Evolutionary conservation across 1,140 invertebrate species (phyloP), one percentile per base, ranked within the genome.

Genomic region (Anastatus disparis): DNA sequence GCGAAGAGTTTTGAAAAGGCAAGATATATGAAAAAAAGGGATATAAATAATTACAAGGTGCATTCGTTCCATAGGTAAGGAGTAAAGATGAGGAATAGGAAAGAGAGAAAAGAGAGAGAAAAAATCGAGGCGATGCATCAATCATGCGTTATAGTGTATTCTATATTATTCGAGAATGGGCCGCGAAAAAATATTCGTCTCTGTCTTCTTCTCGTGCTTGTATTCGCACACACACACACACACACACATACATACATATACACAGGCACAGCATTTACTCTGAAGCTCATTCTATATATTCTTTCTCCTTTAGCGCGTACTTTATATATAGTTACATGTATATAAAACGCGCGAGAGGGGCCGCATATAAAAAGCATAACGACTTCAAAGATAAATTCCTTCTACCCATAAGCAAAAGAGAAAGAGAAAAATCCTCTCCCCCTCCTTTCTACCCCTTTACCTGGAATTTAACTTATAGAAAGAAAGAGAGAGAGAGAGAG

Each of bases 391-490:
- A 78, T 81, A 81, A 79, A 81, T 81, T 81, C 79, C 77, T 78
- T 74, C 75, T 75, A 75, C 35, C n/a, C n/a, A n/a, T n/a, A n/a
- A n/a, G n/a, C n/a, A n/a, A n/a, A n/a, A 31, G 15, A 24, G 42
- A 70, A 76, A 80, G 77, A 76, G 74, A n/a, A n/a, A n/a, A n/a
- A n/a, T n/a, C n/a, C n/a, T n/a, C n/a, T n/a, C n/a, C n/a, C n/a
- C n/a, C n/a, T n/a, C n/a, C n/a, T n/a, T n/a, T n/a, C n/a, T n/a
- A n/a, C n/a, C n/a, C n/a, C 79, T 78, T 81, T 81, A 83, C 81
- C 81, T 82, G 81, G 80, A 83, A 84, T 82, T 79, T 78, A 78
- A 81, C 80, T 83, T 75, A 79, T 78, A 79, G 75, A 78, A 78
- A n/a, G n/a, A n/a, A n/a, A n/a, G n/a, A n/a, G n/a, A n/a, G n/a